Conservation (phyloP, 2,797 vertebrate species). For the Helostoma temminkii region DNA sequence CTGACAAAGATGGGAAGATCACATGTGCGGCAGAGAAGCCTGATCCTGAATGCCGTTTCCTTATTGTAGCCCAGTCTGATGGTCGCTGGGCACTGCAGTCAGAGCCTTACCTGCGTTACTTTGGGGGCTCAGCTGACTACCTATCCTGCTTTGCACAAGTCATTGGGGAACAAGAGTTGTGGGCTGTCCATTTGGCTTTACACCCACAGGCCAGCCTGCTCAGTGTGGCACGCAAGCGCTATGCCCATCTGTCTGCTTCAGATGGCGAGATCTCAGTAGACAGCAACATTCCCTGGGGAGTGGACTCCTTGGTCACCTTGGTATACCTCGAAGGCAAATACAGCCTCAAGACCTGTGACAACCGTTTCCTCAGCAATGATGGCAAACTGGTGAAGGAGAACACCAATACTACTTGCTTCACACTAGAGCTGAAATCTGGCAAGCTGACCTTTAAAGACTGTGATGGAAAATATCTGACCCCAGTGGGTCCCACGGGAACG, state of each 20-base stretch:
- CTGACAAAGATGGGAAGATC: slow-evolving; percentile 92
- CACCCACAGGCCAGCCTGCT: slow-evolving; percentile 96
- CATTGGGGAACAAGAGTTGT: slow-evolving; percentile 91
- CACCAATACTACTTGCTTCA: slow-evolving; percentile 86
- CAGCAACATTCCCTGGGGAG: slow-evolving; percentile 95
- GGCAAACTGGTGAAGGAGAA: slow-evolving; percentile 91
- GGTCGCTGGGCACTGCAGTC: slow-evolving; percentile 96
- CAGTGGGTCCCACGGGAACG: slow-evolving; percentile 91
- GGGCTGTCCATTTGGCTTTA: slow-evolving; percentile 94
- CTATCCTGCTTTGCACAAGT: slow-evolving; percentile 94
- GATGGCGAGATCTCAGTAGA: slow-evolving; percentile 92
- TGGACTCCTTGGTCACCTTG: slow-evolving; percentile 94
- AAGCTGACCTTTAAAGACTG: slow-evolving; percentile 97
- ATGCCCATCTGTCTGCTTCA: slow-evolving; percentile 91
- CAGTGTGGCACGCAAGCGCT: slow-evolving; percentile 94
- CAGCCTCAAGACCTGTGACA: slow-evolving; percentile 92
- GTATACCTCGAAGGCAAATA: slow-evolving; percentile 92
- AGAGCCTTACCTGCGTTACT: slow-evolving; percentile 90
- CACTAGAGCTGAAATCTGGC: slow-evolving; percentile 93
- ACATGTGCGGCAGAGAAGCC: slow-evolving; percentile 90
- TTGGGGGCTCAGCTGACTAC: slow-evolving; percentile 92
- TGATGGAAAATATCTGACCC: slow-evolving; percentile 93
- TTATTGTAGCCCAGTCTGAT: slow-evolving; percentile 92
- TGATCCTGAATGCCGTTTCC: slow-evolving; percentile 88
- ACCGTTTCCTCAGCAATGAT: slow-evolving; percentile 92